phyloP scores from a whole-genome alignment of 1,140 invertebrate genomes.

The Drosophila ogumai region DNA sequence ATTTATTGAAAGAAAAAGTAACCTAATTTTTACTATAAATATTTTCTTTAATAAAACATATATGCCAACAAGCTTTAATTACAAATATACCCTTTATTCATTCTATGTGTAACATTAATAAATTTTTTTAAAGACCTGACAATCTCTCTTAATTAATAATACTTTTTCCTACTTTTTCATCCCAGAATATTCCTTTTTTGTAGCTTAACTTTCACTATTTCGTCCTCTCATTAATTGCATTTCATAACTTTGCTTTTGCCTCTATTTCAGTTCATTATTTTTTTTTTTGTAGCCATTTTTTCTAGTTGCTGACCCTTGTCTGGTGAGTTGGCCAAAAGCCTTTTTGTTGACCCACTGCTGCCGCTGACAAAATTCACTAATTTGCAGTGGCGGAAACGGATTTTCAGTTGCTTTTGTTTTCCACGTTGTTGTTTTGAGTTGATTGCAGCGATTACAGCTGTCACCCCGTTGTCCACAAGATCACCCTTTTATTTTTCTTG shows the following conservation, averaged over 20 bases:
- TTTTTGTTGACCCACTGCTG: conserved; percentile 46
- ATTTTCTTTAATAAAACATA: neutral
- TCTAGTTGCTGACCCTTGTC: conserved; percentile 1
- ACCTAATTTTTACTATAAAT: neutral
- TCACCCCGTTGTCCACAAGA: conserved; percentile 18
- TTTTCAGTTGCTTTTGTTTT: conserved; percentile 47
- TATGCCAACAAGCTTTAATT: neutral
- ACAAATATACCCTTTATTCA: too few relatives aligned
- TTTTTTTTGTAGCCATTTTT: conserved; percentile 4
- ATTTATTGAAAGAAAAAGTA: neutral
- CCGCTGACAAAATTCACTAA: conserved; percentile 52
- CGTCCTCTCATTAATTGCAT: conserved; percentile 13
- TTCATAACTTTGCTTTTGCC: conserved; percentile 1
- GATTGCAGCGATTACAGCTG: conserved; percentile 70
- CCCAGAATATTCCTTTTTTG: neutral
- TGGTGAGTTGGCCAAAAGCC: conserved; percentile 25
- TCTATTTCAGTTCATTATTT: conserved; percentile 6
- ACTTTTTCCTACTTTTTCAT: neutral
- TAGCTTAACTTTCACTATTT: neutral
- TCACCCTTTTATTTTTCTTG: conserved; percentile 8
- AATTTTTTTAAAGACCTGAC: neutral
- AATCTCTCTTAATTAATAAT: neutral
- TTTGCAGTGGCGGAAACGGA: conserved; percentile 59
- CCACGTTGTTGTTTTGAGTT: conserved; percentile 39
- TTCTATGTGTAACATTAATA: too few relatives aligned